Conservation (phyloP, 2,888 invertebrate species). For the Microdon myrmicae region DNA sequence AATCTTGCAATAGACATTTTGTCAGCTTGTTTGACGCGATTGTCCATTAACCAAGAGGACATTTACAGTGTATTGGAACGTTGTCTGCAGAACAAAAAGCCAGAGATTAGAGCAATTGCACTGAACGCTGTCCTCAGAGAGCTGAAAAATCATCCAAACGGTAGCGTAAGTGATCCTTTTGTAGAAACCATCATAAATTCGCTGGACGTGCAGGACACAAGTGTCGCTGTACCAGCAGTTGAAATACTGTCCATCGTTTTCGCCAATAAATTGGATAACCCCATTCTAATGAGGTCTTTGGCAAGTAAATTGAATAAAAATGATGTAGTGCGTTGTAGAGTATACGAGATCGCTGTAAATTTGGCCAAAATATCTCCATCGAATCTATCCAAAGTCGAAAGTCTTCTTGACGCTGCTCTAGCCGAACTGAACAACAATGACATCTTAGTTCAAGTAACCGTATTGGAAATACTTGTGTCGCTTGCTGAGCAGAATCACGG, state of each 20-base stretch:
- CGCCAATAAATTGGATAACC: constrained; percentile 53
- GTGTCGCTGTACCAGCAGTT: constrained; percentile 57
- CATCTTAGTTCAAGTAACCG: constrained; percentile 81
- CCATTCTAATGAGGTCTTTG: constrained; percentile 53
- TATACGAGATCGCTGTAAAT: constrained; percentile 71
- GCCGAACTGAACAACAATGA: constrained; percentile 77
- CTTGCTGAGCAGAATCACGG: constrained; percentile 79
- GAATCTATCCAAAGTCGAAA: constrained; percentile 71
- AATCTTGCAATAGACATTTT: constrained; percentile 75
- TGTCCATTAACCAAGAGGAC: constrained; percentile 72
- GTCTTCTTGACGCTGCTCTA: constrained; percentile 75
- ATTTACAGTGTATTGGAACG: constrained; percentile 72
- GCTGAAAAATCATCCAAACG: constrained; percentile 46
- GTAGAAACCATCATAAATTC: constrained; percentile 58
- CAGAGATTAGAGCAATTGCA: constrained; percentile 74
- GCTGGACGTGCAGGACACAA: constrained; percentile 57
- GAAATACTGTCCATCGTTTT: constrained; percentile 58
- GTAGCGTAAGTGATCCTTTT: constrained; percentile 54
- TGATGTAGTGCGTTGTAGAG: constrained; percentile 60
- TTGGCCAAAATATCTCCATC: constrained; percentile 73
- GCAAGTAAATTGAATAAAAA: constrained; percentile 53
- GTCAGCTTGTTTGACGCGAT: constrained; percentile 72
- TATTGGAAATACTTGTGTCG: constrained; percentile 80
- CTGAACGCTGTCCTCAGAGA: constrained; percentile 71
- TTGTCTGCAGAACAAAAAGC: constrained; percentile 72